These are phyloP conservation scores for Etia nguti DNA, from an alignment of 2,113 vertebrate genomes.

Conservation along the genomic window DNA sequence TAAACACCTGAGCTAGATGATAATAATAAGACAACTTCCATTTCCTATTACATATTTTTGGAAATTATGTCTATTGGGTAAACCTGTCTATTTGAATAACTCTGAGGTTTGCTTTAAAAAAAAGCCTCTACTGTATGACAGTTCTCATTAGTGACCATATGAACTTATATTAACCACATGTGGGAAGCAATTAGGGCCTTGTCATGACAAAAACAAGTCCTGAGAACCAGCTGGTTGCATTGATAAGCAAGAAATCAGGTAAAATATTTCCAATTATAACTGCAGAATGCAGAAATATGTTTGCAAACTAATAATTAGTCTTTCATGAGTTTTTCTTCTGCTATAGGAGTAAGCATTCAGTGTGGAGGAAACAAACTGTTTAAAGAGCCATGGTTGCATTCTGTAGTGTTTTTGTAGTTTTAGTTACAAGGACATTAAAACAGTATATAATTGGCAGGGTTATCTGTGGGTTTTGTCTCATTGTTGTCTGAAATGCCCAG, in stretches of 20 bases:
- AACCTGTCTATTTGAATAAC: conserved; percentile 27
- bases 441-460: conserved; percentile 7
- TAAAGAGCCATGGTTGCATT: background rate
- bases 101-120: conserved; percentile 9
- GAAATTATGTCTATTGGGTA: conserved; percentile 4
- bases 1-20: background rate
- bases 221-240: conserved; percentile 79
- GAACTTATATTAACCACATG: conserved; percentile 84
- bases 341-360: background rate
- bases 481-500: conserved; percentile 12
- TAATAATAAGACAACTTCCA: background rate
- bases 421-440: background rate
- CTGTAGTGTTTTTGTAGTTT: background rate
- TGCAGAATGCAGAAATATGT: conserved; percentile 63
- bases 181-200: conserved; percentile 83
- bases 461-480: conserved; percentile 17
- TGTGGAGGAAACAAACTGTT: background rate
- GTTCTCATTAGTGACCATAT: conserved; percentile 91
- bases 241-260: conserved; percentile 85
- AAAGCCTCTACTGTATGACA: conserved; percentile 72
- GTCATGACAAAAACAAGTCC: conserved; percentile 73
- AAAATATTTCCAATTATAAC: conserved; percentile 70
- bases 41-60: conserved; percentile 12
- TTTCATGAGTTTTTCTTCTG: background rate
- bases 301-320: conserved; percentile 77